Conservation (phyloP, 2,113 vertebrate species). For the Syngnathus floridae region DNA sequence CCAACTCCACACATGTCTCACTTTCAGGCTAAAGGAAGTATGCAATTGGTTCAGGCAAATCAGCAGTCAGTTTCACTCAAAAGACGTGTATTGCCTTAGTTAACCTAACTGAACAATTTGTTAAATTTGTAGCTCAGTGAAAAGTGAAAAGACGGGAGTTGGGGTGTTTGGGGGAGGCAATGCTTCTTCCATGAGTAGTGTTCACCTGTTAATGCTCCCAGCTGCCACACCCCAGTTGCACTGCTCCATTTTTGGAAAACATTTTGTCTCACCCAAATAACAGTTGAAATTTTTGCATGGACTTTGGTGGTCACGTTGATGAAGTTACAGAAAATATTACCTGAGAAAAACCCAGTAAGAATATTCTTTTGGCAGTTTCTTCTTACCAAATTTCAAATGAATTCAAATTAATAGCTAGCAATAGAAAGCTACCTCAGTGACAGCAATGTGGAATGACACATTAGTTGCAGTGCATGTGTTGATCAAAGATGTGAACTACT, state of each 20-base stretch:
- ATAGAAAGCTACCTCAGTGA: no score
- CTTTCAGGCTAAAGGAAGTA: constrained; percentile 21
- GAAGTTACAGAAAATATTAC: neutral
- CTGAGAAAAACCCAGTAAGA: no score
- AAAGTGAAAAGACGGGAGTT: constrained; percentile 1
- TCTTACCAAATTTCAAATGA: neutral
- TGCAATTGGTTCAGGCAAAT: constrained; percentile 14
- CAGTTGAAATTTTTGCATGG: neutral
- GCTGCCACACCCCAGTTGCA: constrained; percentile 45
- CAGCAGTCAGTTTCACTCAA: neutral
- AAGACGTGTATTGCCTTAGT: neutral
- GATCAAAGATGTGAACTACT: no score
- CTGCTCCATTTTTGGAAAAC: constrained; percentile 30
- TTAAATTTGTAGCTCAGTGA: neutral
- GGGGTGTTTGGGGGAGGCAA: constrained; percentile 13
- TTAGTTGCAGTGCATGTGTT: no score
- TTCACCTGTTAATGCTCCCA: constrained; percentile 57
- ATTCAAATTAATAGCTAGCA: no score
- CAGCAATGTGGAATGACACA: no score
- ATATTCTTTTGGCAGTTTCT: no score
- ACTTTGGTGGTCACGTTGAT: neutral
- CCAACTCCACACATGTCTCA: constrained; percentile 45
- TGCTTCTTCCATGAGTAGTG: constrained; percentile 15
- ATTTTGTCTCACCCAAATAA: constrained; percentile 1
- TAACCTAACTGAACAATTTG: constrained; percentile 12